A percentile compares a stretch with the other conserved stretches of the same genome.
These are phyloP conservation scores for Python bivittatus DNA, from an alignment of 2,113 vertebrate genomes.

Conservation along the genomic window DNA sequence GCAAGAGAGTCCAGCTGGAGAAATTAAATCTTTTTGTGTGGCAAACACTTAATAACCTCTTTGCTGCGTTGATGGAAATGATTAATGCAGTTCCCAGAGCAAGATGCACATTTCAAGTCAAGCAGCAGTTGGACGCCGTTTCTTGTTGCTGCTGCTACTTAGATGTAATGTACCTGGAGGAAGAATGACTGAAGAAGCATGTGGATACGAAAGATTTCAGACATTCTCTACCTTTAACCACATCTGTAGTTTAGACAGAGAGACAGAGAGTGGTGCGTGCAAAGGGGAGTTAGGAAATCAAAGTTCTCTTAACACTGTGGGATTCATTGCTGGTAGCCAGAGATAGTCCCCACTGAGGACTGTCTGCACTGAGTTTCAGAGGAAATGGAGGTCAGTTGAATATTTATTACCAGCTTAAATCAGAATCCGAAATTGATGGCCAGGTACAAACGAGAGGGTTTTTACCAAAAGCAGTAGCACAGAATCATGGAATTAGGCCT, in stretches of 20 bases:
- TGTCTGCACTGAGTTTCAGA: not conserved
- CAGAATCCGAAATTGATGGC: not conserved
- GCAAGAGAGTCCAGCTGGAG: slow-evolving; percentile 47
- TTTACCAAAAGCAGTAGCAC: not conserved
- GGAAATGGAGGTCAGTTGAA: not conserved
- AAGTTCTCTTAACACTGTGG: not conserved
- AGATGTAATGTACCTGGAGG: not conserved
- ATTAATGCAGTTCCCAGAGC: slow-evolving; percentile 32
- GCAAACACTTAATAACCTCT: slow-evolving; percentile 48
- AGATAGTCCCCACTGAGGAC: not conserved
- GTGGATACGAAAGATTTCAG: slow-evolving; percentile 8
- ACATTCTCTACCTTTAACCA: not conserved
- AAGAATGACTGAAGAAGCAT: not conserved
- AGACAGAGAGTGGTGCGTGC: not conserved
- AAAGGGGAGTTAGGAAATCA: not conserved
- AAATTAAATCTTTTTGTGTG: slow-evolving; percentile 58
- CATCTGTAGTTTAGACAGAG: not conserved
- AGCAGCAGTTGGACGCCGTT: not conserved
- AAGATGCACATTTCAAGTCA: slow-evolving; percentile 35
- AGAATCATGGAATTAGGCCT: not conserved
- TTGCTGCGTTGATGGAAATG: slow-evolving; percentile 40
- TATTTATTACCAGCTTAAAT: not conserved
- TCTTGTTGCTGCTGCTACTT: not conserved
- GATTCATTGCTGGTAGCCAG: not conserved
- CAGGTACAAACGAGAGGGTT: not conserved